Evolutionary conservation across 2,797 vertebrate species (phyloP).

Genomic region (Morelia viridis): DNA sequence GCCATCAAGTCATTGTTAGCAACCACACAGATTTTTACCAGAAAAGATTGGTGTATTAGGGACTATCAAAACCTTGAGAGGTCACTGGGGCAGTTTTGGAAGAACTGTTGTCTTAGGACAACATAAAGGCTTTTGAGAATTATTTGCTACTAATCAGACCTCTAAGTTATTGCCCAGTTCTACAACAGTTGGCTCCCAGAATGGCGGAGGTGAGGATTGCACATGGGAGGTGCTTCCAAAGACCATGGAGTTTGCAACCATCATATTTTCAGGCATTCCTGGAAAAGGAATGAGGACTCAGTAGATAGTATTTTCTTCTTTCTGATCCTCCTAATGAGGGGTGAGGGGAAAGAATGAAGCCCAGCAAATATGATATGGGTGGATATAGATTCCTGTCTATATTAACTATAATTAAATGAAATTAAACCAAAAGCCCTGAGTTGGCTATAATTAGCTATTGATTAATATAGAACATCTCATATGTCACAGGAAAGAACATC

Average conservation of each 20-base stretch:
- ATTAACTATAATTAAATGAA: not conserved
- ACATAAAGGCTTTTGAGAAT: not conserved
- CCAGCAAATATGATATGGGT: not conserved
- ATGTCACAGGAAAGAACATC: not conserved
- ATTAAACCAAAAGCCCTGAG: not conserved
- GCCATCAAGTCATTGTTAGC: not conserved
- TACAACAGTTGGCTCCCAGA: not conserved
- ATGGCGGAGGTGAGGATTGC: not conserved
- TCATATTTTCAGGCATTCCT: not conserved
- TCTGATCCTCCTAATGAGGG: not conserved
- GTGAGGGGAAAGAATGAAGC: not conserved
- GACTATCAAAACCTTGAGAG: not conserved
- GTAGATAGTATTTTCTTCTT: not conserved
- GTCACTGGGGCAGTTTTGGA: not conserved
- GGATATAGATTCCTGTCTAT: not conserved
- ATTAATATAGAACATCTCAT: not conserved
- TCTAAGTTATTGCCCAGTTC: not conserved
- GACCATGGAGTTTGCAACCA: not conserved
- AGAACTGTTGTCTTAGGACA: not conserved
- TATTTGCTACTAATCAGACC: not conserved
- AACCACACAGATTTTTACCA: not conserved
- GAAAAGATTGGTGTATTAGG: not conserved
- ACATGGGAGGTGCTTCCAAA: not conserved
- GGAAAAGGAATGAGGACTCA: not conserved
- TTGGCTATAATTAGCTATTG: not conserved